A percentile compares a stretch with the other conserved stretches of the same genome.
These are phyloP conservation scores for Anguilla megastoma DNA, from an alignment of 2,797 vertebrate species.

Conservation along the genomic window DNA sequence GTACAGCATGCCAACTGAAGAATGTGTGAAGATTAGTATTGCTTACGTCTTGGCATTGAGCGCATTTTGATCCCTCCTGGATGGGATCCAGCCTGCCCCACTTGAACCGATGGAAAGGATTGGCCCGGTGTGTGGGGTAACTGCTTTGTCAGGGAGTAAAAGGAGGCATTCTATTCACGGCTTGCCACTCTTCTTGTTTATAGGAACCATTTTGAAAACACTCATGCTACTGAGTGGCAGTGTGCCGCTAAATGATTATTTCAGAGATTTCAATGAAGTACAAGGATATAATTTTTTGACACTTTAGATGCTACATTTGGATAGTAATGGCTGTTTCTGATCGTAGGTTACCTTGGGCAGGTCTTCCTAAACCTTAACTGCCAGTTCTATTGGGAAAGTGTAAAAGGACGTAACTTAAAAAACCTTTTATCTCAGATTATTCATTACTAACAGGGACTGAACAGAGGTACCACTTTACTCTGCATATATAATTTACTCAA, in stretches of 20 bases:
- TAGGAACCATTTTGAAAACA: neutral
- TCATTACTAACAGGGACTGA: neutral
- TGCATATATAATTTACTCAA: neutral
- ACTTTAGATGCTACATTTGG: neutral
- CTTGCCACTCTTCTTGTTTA: neutral
- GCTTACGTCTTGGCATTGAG: neutral
- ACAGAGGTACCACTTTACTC: neutral
- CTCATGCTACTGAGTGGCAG: neutral
- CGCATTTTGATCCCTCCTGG: neutral
- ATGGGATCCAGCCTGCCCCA: constrained; percentile 4
- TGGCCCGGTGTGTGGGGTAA: neutral
- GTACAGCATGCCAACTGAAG: neutral
- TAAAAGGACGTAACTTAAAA: neutral
- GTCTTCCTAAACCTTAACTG: neutral
- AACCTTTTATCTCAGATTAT: neutral
- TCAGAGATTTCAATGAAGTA: neutral
- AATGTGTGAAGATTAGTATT: constrained; percentile 1
- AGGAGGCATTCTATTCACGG: neutral
- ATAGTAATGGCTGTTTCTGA: neutral
- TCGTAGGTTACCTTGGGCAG: neutral
- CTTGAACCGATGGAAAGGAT: neutral
- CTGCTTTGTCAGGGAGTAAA: neutral
- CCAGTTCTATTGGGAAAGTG: neutral
- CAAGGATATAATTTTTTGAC: neutral
- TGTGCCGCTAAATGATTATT: neutral